These are phyloP conservation scores for Grantiella picta DNA, from an alignment of 2,113 vertebrate species.

Conservation along the genomic window DNA sequence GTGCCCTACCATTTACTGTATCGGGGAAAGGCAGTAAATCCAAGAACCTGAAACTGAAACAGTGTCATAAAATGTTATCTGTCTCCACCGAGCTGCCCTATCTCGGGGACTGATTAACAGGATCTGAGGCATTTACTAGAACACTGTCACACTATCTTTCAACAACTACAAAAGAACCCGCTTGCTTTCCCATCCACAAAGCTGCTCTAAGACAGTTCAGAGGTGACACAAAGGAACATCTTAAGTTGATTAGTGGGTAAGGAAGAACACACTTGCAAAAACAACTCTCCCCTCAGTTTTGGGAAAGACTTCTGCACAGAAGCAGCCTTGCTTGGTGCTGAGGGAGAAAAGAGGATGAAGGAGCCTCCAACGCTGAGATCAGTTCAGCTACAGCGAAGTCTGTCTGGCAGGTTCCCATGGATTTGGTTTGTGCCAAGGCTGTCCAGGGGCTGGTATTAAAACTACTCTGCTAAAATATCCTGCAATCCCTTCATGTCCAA, in stretches of 20 bases:
- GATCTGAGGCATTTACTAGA: not conserved
- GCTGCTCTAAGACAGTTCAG: not conserved
- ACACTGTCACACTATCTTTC: rapidly evolving
- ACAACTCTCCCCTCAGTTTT: not conserved
- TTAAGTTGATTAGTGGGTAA: not conserved
- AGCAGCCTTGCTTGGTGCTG: not conserved
- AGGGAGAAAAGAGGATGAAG: not conserved
- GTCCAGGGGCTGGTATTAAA: not conserved
- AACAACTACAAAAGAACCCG: not conserved
- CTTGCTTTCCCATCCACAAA: not conserved
- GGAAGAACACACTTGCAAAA: not conserved
- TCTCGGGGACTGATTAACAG: not conserved
- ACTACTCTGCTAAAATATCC: not conserved
- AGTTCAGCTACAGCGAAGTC: not conserved
- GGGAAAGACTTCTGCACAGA: not conserved
- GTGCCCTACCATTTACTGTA: not conserved
- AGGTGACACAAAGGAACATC: not conserved
- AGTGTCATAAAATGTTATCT: not conserved
- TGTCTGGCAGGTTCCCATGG: not conserved
- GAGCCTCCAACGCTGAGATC: not conserved
- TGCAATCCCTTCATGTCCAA: not conserved
- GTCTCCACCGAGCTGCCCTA: not conserved
- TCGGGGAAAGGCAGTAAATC: not conserved
- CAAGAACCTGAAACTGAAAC: slow-evolving; percentile 30
- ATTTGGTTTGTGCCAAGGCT: not conserved